Evolutionary conservation across 2,797 vertebrate species (phyloP), one percentile per base, ranked within the genome.

Genomic region (Sorex maritimensis): DNA sequence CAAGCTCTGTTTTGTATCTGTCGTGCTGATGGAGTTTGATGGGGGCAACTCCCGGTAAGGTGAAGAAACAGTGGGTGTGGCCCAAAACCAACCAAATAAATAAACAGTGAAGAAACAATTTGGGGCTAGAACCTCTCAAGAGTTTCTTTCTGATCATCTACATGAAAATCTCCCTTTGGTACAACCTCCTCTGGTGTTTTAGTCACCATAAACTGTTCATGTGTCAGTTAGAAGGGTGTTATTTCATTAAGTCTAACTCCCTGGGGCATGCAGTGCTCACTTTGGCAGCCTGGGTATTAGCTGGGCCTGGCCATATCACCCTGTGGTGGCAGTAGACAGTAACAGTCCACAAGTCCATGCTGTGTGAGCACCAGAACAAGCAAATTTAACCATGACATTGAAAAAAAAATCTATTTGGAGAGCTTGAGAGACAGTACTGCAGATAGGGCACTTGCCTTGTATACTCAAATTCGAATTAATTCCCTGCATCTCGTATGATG

Each of bases 161-260:
- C 12, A 8, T 49, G 61, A n/a, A 46, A 84, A 6, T 86, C 24
- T 73, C 41, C 67, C 81, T 86, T 77, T 74, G 13, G 38, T 73
- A 17, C 0, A 61, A 19, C 26, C 23, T 86, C n/a, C 61, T 58
- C 4, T 52, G 14, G 19, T 75, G 0, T 75, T 86, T 90, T 81
- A 69, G 79, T 89, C 38, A 38, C 58, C n/a, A 6, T 23, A 38
- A 82, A 2, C 28, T 8, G 28, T 26, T 52, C 7, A 61, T 28
- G 0, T n/a, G 46, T 46, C 21, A 74, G 74, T 63, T 8, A 17
- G 61, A 87, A 61, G 38, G 11, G 11, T 10, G 94, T 24, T 93
- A 52, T 78, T 46, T 63, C 72, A 44, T 91, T 69, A 83, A 81
- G 28, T 83, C 69, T 83, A 92, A 79, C 26, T 69, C 13, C 78